Evolutionary conservation across 2,888 invertebrate genomes (phyloP), one percentile per base, ranked within the genome.

Genomic region (Synergus umbraculus): DNA sequence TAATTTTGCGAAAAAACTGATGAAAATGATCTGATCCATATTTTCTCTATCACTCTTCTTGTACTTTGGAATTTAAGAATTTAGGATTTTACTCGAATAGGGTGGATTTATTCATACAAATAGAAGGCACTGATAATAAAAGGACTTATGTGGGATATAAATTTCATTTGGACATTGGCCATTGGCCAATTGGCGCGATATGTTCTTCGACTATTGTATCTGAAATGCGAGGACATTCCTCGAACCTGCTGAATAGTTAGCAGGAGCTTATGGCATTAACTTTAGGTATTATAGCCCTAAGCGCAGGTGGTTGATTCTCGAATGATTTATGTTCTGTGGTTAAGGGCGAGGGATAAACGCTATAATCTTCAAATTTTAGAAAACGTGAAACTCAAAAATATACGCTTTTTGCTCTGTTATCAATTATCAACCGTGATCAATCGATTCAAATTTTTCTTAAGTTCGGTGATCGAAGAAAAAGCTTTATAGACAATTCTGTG

Each of bases 141-240:
- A 79, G 84, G 86, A 86, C 87, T 88, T 87, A 87, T 83, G 83
- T 76, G 82, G 84, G 86, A 89, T 90, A 89, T 89, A 88, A 88
- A 91, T 91, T 91, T 90, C 88, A 90, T 90, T 91, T 60, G 54
- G n/a, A 54, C 1, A 8, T 91, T 69, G 91, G 91, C 88, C 60
- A 83, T 82, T 77, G 84, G 88, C 91, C 91, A 91, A 90, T 91
- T 90, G 91, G 89, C 88, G 83, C 87, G 86, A 91, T 91, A 87
- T 87, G 85, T 86, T 85, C 82, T 76, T 83, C 76, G 66, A 78
- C 73, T 79, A 78, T 73, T 73, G 69, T 69, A 69, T 73, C 81
- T 76, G 78, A 82, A 79, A 83, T 82, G 83, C 86, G 87, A 81
- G 88, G 86, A 80, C 85, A 86, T 89, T 90, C 88, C 87, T 87